Conservation (phyloP, 2,113 vertebrate species). For the Plecturocebus donacophilus region DNA sequence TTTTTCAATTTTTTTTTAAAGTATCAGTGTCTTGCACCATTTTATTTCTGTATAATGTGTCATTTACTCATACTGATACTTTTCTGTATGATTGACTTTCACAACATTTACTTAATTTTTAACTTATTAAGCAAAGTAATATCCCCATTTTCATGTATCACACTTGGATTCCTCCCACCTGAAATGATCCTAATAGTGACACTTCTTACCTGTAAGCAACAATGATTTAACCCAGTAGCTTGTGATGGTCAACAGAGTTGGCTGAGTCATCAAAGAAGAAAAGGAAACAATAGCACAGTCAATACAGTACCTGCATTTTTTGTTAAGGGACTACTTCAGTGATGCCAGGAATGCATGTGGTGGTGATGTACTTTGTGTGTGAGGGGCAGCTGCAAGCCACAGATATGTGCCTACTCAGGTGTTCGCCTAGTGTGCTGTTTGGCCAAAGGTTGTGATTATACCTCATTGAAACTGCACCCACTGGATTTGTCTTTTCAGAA, state of each 20-base stretch:
- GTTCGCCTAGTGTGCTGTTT: not conserved
- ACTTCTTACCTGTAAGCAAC: not conserved
- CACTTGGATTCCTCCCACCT: not conserved
- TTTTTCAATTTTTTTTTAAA: not conserved
- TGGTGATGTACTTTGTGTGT: not conserved
- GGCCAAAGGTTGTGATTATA: slow-evolving; percentile 24
- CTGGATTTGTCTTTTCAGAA: slow-evolving; percentile 55
- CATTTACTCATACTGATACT: not conserved
- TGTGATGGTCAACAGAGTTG: not conserved
- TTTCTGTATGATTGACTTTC: not conserved
- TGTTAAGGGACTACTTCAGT: not conserved
- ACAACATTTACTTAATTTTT: not conserved
- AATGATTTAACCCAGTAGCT: not conserved
- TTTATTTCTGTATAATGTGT: not conserved
- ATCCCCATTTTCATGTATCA: not conserved
- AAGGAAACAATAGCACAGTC: not conserved
- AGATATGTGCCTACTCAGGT: not conserved
- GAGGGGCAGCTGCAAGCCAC: not conserved
- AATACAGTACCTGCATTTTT: not conserved
- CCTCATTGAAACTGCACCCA: slow-evolving; percentile 52
- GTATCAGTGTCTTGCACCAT: not conserved
- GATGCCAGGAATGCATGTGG: not conserved
- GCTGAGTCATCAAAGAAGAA: not conserved
- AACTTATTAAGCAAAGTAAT: not conserved
- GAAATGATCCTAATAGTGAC: not conserved